Evolutionary conservation across 2,888 invertebrate species (phyloP), one percentile per base, ranked within the genome.

Genomic region (Poecilobothrus nobilitatus): DNA sequence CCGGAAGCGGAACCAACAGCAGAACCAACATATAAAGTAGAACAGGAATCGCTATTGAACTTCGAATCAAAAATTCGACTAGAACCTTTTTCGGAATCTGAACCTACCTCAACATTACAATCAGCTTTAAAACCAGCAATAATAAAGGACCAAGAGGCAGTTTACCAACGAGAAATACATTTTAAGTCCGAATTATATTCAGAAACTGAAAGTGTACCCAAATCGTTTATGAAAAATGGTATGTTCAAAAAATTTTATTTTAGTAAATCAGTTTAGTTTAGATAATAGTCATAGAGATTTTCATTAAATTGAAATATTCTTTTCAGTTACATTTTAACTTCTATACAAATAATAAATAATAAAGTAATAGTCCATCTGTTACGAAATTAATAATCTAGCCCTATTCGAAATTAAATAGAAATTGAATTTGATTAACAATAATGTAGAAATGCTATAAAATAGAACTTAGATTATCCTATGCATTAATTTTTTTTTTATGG

Each of bases 11-110:
- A 81, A 64, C 76, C 83, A 0, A 79, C 82, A 71, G 79, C 81
- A 4, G 79, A 81, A 72, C 76, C 82, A 4, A 81, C 83, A 74
- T 81, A 81, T 67, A 82, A 84, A 74, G 81, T 84, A 63, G 66
- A 80, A 71, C 76, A 78, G 18, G 53, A 53, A 6, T n/a, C 53
- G 6, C 83, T 84, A 73, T 78, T 82, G 1, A 79, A 81, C 72
- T 76, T 82, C 0, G 80, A 83, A 73, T 80, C 85, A 1, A 76
- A 78, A 73, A 76, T 83, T 0, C 77, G 0, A 79, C 77, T 82
- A 5, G 76, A 81, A 73, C 75, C 83, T 2, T 78, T 79, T 67
- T 75, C 80, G 37, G 75, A 79, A 69, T 73, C 77, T 10, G 77
- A 0, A 79, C 76, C 27, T 27, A 4, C 27, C n/a, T n/a, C n/a